Conservation (phyloP, 35 echinoderm and acorn worm genomes). For the Nesometra sesokonis region DNA sequence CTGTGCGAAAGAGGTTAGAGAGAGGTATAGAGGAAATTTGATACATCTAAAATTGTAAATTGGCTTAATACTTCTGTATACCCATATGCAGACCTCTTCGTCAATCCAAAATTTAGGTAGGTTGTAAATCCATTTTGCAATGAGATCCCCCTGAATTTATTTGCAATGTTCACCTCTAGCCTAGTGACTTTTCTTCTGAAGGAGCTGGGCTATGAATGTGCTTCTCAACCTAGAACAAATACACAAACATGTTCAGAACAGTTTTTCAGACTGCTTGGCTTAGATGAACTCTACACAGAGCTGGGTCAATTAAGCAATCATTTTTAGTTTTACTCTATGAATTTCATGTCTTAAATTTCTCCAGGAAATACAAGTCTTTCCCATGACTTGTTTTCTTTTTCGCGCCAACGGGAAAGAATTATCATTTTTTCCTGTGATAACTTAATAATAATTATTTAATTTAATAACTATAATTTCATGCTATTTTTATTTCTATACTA, state of each 20-base stretch:
- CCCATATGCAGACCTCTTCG: too few relatives aligned
- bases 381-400: not conserved
- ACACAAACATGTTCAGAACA: not conserved
- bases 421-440: not conserved
- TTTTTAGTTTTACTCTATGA: not conserved
- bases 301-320: not conserved
- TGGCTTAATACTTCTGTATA: too few relatives aligned
- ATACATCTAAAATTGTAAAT: too few relatives aligned
- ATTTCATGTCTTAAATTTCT: constrained; percentile 1
- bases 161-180: not conserved
- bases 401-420: not conserved
- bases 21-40: too few relatives aligned
- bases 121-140: too few relatives aligned
- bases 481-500: too few relatives aligned
- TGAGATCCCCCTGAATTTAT: not conserved
- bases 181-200: not conserved
- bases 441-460: not conserved
- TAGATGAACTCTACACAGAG: not conserved
- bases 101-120: too few relatives aligned
- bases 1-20: too few relatives aligned
- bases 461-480: too few relatives aligned
- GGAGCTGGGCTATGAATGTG: not conserved
- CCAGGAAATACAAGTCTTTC: not conserved
- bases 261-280: not conserved
- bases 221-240: not conserved